Percentiles rank a stretch among this genome's conserved stretches.
Conservation (phyloP, 2,888 invertebrate genomes). For the Hybos culiciformis region DNA sequence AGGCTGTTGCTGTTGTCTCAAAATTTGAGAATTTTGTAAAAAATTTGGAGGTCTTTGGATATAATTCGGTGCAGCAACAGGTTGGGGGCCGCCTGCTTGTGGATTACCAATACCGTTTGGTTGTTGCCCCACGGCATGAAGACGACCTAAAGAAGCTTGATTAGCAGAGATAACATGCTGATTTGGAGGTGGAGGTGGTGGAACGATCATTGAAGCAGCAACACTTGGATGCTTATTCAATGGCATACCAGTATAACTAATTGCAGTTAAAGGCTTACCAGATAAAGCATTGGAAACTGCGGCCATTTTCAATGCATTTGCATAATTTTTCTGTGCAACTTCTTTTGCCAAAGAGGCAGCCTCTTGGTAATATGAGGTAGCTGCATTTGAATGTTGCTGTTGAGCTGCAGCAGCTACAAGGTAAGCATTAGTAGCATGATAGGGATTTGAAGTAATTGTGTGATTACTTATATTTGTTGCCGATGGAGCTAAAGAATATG, state of each 20-base stretch:
- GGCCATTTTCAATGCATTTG: constrained; percentile 55
- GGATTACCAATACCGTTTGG: not conserved
- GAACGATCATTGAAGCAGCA: constrained; percentile 18
- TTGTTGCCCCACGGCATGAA: constrained; percentile 19
- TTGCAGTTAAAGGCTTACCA: constrained; percentile 42
- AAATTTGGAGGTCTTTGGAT: constrained; percentile 1
- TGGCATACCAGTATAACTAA: constrained; percentile 56
- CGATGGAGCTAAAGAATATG: constrained; percentile 13
- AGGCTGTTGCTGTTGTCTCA: constrained; percentile 25
- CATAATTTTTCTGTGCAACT: constrained; percentile 70
- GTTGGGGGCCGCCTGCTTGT: not conserved
- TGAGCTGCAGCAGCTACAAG: constrained; percentile 12
- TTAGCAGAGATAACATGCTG: constrained; percentile 18
- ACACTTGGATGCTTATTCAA: constrained; percentile 41
- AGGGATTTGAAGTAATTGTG: constrained; percentile 11
- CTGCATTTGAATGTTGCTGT: constrained; percentile 8
- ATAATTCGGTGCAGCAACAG: not conserved
- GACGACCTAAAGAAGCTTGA: constrained; percentile 23
- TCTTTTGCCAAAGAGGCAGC: constrained; percentile 61
- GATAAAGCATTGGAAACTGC: constrained; percentile 31
- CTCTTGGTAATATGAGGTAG: constrained; percentile 35
- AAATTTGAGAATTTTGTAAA: constrained; percentile 4
- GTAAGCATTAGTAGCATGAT: constrained; percentile 10
- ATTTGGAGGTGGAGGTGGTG: constrained; percentile 17
- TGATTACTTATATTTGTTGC: constrained; percentile 15